phyloP scores from a whole-genome alignment of 2,888 invertebrate species.

The Octonoba sinensis region DNA sequence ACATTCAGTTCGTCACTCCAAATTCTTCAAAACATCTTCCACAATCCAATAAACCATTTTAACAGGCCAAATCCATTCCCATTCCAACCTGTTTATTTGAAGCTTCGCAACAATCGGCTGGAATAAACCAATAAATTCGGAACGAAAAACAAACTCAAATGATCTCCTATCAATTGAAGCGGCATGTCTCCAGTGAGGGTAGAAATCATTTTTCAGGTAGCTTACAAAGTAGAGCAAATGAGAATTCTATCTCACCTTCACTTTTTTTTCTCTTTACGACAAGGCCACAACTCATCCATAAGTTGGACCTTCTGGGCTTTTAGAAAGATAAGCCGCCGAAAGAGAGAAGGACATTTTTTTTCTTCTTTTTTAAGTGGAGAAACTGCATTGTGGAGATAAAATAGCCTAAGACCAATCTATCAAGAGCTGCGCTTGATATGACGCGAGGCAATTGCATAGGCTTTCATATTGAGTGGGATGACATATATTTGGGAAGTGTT shows the following conservation, averaged over 20 bases:
- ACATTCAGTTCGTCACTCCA: too few relatives aligned
- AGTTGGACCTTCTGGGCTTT: constrained; percentile 56
- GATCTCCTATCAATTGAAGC: constrained; percentile 42
- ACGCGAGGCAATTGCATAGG: not conserved
- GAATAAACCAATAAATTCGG: constrained; percentile 15
- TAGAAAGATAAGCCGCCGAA: constrained; percentile 41
- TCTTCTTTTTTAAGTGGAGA: constrained; percentile 42
- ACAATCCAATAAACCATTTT: too few relatives aligned
- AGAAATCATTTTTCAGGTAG: constrained; percentile 59
- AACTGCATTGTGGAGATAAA: constrained; percentile 58
- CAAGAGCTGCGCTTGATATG: constrained; percentile 32
- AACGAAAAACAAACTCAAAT: constrained; percentile 17
- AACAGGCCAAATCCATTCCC: too few relatives aligned
- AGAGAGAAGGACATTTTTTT: constrained; percentile 24
- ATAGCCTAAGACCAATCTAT: constrained; percentile 54
- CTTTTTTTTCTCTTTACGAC: constrained; percentile 8
- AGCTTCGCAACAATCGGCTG: not conserved
- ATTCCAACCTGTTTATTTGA: too few relatives aligned
- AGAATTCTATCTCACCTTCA: constrained; percentile 17
- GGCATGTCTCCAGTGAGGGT: constrained; percentile 23
- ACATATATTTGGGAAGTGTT: constrained; percentile 27
- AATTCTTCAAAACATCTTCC: too few relatives aligned
- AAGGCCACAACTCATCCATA: constrained; percentile 13
- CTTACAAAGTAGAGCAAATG: constrained; percentile 58
- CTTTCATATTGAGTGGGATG: constrained; percentile 23